Evolutionary conservation across 2,113 vertebrate genomes (phyloP).

Genomic region (Erpornis zantholeuca): DNA sequence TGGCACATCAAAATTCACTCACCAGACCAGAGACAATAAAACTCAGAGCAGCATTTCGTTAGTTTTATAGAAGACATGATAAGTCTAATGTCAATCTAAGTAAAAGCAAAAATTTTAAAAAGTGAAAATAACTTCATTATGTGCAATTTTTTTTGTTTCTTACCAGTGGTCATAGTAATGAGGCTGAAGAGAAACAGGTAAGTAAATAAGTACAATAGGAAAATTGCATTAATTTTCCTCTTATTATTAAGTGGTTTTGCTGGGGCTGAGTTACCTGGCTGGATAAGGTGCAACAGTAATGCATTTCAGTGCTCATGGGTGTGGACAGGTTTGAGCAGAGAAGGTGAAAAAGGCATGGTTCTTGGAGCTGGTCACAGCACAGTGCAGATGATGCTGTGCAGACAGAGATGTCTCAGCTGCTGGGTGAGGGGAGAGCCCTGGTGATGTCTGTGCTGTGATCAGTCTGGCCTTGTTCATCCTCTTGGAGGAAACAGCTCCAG

Average conservation of each 20-base stretch:
- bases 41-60: neutral
- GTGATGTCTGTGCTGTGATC: neutral
- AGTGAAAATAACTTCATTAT: neutral
- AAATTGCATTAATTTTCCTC: neutral
- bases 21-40: neutral
- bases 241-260: neutral
- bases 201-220: neutral
- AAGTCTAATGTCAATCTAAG: neutral
- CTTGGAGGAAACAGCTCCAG: neutral
- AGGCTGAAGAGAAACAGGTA: neutral
- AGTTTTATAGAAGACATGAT: neutral
- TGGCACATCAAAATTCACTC: neutral
- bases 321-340: neutral
- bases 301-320: accelerated
- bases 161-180: neutral
- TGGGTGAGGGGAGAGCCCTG: neutral
- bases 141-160: neutral
- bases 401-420: neutral
- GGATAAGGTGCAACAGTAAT: neutral
- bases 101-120: neutral
- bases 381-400: too few relatives aligned
- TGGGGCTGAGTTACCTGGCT: neutral
- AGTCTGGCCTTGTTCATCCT: neutral
- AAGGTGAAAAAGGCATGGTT: neutral
- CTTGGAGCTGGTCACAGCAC: neutral